A percentile compares a stretch with the other conserved stretches of the same genome.
Evolutionary conservation across 1,140 invertebrate genomes (phyloP).

Genomic region (Nautilus pompilius): DNA sequence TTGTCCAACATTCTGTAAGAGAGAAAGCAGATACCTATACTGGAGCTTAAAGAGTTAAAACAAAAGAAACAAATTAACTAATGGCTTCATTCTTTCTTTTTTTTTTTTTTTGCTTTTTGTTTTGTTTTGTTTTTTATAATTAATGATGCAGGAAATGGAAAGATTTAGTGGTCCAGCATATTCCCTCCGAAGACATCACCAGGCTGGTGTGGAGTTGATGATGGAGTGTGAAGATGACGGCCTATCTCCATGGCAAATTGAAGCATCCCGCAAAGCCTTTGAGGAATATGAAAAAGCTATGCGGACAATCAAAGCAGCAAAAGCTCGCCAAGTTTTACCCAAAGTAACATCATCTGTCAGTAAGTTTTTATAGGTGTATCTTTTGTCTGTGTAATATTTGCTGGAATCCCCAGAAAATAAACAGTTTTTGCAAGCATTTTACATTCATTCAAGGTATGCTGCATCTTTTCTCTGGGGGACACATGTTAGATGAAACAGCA

Average conservation of each 20-base stretch:
- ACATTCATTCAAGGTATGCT: no score
- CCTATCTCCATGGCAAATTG: conserved; percentile 23
- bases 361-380: background rate
- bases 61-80: no score
- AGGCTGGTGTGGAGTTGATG: conserved; percentile 23
- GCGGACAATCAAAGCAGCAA: conserved; percentile 17
- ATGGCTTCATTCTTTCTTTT: background rate
- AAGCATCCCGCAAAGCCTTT: conserved; percentile 17
- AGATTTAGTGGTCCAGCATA: no score
- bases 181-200: background rate
- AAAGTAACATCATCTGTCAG: background rate
- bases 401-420: no score
- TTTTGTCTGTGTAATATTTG: no score
- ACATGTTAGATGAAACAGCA: no score
- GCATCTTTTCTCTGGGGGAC: no score
- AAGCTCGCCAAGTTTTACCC: conserved; percentile 5
- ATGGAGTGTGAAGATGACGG: conserved; percentile 46
- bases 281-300: conserved; percentile 29
- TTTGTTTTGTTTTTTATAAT: background rate
- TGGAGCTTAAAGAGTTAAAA: no score
- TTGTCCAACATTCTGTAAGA: no score
- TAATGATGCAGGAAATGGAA: background rate
- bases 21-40: no score
- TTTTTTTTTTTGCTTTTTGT: background rate
- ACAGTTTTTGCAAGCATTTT: no score